A percentile compares a stretch with the other conserved stretches of the same genome.
phyloP scores from a whole-genome alignment of 2,888 invertebrate genomes.

The Oxytorus armatus region DNA sequence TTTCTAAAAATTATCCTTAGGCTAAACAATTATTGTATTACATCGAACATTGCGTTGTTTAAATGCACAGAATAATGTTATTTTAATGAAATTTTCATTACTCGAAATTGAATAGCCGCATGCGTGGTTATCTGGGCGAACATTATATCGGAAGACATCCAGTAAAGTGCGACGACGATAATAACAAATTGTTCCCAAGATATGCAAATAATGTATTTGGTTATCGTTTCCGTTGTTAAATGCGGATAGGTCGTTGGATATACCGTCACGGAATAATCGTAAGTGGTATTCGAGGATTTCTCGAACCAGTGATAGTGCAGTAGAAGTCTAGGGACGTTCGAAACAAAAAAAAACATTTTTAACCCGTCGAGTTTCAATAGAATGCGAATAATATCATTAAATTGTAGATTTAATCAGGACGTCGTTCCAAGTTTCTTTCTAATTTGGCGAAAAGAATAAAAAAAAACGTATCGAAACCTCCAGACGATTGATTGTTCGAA shows the following conservation, averaged over 20 bases:
- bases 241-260: constrained; percentile 65
- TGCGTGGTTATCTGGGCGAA: constrained; percentile 68
- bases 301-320: constrained; percentile 44
- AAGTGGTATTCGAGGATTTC: constrained; percentile 51
- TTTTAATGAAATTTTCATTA: constrained; percentile 27
- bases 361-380: background rate
- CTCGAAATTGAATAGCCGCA: constrained; percentile 65
- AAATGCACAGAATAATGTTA: background rate
- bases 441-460: no score
- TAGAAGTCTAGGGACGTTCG: constrained; percentile 51
- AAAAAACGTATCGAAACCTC: no score
- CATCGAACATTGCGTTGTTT: background rate
- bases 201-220: constrained; percentile 60
- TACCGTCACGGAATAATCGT: constrained; percentile 63
- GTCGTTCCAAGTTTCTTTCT: no score
- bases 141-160: constrained; percentile 65
- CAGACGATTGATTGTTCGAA: background rate
- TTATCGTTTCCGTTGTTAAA: constrained; percentile 55
- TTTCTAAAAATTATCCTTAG: background rate
- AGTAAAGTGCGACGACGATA: constrained; percentile 63
- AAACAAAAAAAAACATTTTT: background rate
- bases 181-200: constrained; percentile 65
- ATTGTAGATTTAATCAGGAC: no score
- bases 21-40: background rate
- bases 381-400: no score